A percentile compares a stretch with the other conserved stretches of the same genome.
Conservation (phyloP, 2,113 vertebrate genomes). For the Emydocephalus ijimae region DNA sequence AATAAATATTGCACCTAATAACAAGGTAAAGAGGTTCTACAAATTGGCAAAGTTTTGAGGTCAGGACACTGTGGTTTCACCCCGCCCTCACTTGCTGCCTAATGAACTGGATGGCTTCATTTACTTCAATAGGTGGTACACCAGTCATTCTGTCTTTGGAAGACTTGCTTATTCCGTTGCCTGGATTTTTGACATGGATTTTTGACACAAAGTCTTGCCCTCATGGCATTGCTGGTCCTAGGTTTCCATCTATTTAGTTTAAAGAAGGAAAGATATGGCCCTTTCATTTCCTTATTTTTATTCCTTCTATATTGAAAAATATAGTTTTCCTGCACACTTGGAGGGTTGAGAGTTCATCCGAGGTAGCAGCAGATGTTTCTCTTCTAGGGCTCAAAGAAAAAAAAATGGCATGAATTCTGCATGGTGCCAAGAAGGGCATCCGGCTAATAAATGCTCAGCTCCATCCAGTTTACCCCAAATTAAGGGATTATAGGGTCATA, state of each 20-base stretch:
- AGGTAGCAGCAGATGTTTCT: not conserved
- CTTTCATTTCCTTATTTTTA: not conserved
- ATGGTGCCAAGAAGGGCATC: not conserved
- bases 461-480: not conserved
- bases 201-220: not conserved
- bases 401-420: not conserved
- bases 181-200: not conserved
- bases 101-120: not conserved
- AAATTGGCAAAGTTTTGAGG: not conserved
- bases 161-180: not conserved
- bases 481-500: not conserved
- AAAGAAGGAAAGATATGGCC: constrained; percentile 20
- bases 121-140: not conserved
- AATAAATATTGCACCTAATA: not conserved
- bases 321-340: not conserved
- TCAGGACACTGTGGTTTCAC: not conserved
- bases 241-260: not conserved
- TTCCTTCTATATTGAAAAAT: not conserved
- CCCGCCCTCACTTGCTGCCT: too few relatives aligned
- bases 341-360: not conserved
- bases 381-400: not conserved
- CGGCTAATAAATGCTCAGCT: not conserved
- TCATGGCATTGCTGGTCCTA: not conserved
- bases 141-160: not conserved
- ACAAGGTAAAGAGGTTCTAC: not conserved